phyloP scores from a whole-genome alignment of 2,888 invertebrate genomes.

The Amiota communis region DNA sequence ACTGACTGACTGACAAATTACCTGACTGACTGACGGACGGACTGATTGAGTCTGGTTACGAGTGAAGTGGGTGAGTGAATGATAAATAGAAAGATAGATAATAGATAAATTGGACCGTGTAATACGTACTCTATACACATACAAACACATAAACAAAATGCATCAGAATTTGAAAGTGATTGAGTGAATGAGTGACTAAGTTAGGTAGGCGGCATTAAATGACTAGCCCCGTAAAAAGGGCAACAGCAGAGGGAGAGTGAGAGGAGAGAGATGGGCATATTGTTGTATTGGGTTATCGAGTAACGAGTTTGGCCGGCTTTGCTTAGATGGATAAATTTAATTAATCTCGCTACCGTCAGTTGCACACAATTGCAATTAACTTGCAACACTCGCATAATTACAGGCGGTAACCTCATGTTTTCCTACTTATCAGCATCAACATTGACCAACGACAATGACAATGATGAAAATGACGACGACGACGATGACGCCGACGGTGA shows the following conservation, averaged over 20 bases:
- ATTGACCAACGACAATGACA: conserved; percentile 48
- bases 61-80: conserved; percentile 19
- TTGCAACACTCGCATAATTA: conserved; percentile 71
- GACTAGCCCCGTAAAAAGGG: no score
- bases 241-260: no score
- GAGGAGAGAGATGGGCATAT: no score
- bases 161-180: no score
- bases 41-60: background rate
- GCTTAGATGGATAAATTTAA: conserved; percentile 63
- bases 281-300: no score
- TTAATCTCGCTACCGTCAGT: conserved; percentile 70
- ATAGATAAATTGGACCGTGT: no score
- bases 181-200: no score
- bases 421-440: conserved; percentile 69
- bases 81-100: no score
- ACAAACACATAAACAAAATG: no score
- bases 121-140: no score
- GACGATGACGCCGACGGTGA: background rate
- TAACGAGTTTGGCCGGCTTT: background rate
- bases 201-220: no score
- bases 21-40: background rate
- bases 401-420: conserved; percentile 69
- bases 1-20: conserved; percentile 12
- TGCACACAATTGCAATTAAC: conserved; percentile 71
- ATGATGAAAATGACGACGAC: background rate